Evolutionary conservation across 2,797 vertebrate species (phyloP).

Genomic region (Clarias pachynema): DNA sequence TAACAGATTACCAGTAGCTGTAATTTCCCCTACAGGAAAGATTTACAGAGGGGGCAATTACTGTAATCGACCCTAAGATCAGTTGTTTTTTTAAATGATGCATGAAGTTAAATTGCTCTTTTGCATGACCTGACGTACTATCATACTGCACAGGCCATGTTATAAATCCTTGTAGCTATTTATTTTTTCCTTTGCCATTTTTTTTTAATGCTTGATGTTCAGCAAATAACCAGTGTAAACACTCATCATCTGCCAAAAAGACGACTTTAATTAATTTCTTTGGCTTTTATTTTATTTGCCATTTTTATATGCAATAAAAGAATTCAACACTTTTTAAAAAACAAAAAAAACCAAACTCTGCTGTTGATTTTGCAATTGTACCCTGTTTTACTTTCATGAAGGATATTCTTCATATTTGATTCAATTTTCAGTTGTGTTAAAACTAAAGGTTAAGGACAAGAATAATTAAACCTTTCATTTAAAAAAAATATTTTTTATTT

Average conservation of each 20-base stretch:
- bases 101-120: not conserved
- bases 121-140: not conserved
- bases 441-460: not conserved
- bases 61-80: not conserved
- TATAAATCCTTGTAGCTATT: not conserved
- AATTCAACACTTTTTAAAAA: not conserved
- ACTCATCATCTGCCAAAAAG: not conserved
- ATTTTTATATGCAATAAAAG: slow-evolving; percentile 25
- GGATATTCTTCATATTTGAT: not conserved
- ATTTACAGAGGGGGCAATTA: not conserved
- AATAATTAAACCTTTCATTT: not conserved
- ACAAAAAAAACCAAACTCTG: not conserved
- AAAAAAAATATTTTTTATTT: not conserved
- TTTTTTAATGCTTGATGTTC: not conserved
- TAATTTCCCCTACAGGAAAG: not conserved
- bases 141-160: not conserved
- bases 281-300: not conserved
- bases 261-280: not conserved
- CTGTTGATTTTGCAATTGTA: not conserved
- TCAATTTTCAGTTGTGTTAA: not conserved
- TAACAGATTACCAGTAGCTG: slow-evolving; percentile 1
- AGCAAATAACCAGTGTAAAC: not conserved
- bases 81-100: not conserved
- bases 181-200: not conserved
- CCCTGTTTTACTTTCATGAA: not conserved